These are phyloP conservation scores for Lutraria rhynchaena DNA, from an alignment of 1,140 invertebrate species.

Conservation along the genomic window DNA sequence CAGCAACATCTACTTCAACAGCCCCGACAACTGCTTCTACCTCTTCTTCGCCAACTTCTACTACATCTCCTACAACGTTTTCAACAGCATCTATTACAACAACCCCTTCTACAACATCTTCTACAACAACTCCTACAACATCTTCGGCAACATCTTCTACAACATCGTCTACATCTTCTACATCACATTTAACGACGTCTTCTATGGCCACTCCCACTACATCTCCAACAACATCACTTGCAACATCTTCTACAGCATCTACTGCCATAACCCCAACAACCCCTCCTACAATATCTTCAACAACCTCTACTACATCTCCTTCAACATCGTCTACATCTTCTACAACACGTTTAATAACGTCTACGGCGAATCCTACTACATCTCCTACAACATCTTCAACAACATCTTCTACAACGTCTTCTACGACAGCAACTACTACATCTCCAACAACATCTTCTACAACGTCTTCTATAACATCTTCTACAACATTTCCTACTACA, in stretches of 20 bases:
- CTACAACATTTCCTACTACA: conserved; percentile 41
- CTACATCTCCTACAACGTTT: conserved; percentile 11
- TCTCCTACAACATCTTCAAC: conserved; percentile 23
- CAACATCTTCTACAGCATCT: conserved; percentile 59
- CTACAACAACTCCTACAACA: conserved; percentile 43
- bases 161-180: conserved; percentile 5
- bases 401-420: not conserved
- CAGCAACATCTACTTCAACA: not conserved
- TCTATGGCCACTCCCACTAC: conserved; percentile 49
- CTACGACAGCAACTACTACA: not conserved
- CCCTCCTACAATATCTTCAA: conserved; percentile 14
- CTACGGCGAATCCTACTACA: not conserved
- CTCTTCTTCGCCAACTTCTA: not conserved
- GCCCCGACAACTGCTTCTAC: not conserved
- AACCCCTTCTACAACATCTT: conserved; percentile 30
- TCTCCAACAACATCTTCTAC: conserved; percentile 5
- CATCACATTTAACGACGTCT: conserved; percentile 53
- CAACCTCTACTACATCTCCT: conserved; percentile 1
- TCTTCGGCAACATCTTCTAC: conserved; percentile 2
- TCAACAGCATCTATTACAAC: conserved; percentile 34
- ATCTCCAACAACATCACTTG: conserved; percentile 42
- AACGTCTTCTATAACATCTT: conserved; percentile 30
- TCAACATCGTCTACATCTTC: not conserved
- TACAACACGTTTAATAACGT: conserved; percentile 1
- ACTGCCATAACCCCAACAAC: conserved; percentile 57